phyloP scores from a whole-genome alignment of 2,888 invertebrate species.

The Listrodromus nycthemerus region DNA sequence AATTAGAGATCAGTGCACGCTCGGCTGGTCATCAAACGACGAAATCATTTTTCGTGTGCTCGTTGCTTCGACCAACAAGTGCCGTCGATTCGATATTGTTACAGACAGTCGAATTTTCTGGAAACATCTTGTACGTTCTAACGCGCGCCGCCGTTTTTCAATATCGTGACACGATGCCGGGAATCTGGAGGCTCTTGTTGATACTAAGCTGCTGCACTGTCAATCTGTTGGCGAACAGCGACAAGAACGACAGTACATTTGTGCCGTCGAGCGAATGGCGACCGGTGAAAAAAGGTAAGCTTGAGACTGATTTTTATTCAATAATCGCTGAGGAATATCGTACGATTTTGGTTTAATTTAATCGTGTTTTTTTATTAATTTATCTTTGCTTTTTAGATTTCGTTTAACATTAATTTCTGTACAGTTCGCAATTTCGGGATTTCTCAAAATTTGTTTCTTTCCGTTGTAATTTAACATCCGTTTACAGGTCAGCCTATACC shows the following conservation, averaged over 20 bases:
- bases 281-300: constrained; percentile 87
- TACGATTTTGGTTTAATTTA: too few relatives aligned
- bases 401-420: not conserved
- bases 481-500: constrained; percentile 89
- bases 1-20: not conserved
- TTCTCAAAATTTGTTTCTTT: not conserved
- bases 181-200: constrained; percentile 36
- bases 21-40: not conserved
- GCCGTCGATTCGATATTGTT: not conserved
- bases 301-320: constrained; percentile 52
- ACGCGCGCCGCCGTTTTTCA: not conserved
- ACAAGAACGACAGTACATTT: constrained; percentile 84
- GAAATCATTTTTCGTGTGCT: not conserved
- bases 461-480: not conserved
- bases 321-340: constrained; percentile 12
- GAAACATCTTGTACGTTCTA: not conserved
- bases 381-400: too few relatives aligned
- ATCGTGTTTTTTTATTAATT: too few relatives aligned
- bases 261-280: constrained; percentile 89
- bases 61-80: not conserved
- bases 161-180: constrained; percentile 38
- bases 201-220: constrained; percentile 44
- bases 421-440: not conserved
- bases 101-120: not conserved
- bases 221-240: constrained; percentile 57